A percentile compares a stretch with the other conserved stretches of the same genome.
Conservation (phyloP, 1,140 invertebrate species). For the Phymorhynchus buccinoides region DNA sequence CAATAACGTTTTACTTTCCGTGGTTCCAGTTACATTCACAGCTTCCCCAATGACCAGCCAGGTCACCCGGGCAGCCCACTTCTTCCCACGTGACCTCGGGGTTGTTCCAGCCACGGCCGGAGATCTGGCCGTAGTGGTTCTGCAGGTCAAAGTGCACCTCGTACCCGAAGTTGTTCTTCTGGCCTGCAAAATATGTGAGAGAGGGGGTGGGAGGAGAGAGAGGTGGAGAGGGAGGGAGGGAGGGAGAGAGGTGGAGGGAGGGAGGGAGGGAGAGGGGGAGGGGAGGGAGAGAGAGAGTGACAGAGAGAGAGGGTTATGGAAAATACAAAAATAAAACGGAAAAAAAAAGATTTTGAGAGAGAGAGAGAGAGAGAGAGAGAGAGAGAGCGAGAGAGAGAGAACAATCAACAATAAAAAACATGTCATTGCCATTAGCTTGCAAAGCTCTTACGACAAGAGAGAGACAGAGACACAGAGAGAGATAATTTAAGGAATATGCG, state of each 20-base stretch:
- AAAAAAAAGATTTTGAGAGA: no score
- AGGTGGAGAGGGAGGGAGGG: background rate
- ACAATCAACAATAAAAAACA: no score
- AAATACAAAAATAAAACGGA: no score
- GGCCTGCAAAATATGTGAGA: slow-evolving; percentile 3
- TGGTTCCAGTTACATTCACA: slow-evolving; percentile 35
- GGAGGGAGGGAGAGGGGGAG: background rate
- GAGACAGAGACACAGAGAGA: no score
- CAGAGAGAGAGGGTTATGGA: no score
- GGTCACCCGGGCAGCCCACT: slow-evolving; percentile 45
- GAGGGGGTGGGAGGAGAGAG: background rate
- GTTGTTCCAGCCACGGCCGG: slow-evolving; percentile 55
- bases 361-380: no score
- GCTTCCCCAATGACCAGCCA: background rate
- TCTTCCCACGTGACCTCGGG: slow-evolving; percentile 61
- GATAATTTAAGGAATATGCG: no score
- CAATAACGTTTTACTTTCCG: background rate
- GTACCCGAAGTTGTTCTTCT: slow-evolving; percentile 54
- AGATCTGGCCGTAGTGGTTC: slow-evolving; percentile 48
- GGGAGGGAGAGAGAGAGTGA: no score
- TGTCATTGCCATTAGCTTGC: no score
- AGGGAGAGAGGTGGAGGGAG: background rate
- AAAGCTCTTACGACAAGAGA: no score
- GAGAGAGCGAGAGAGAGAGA: no score
- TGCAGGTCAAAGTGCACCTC: slow-evolving; percentile 61